Base-by-base conservation (phyloP, 2,113 vertebrate species). In the Scomber scombrus region DNA sequence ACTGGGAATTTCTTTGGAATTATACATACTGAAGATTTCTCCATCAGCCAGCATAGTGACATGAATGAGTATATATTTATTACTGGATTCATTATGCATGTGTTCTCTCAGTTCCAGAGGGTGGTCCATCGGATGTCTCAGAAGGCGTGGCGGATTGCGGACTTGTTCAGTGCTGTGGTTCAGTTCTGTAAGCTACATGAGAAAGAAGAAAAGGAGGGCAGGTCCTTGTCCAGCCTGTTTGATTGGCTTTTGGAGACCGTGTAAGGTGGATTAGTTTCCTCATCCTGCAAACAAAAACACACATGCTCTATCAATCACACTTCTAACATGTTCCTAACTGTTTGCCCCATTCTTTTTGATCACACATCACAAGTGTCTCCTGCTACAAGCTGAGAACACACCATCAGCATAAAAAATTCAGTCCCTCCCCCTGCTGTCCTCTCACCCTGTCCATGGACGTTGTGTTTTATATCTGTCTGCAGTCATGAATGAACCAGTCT, bases 171-270 rank as follows among this genome's bases (percentile, higher is more conserved):
- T 0, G 96, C 97, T 0, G 95, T 99, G 74, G 93, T 97, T 79
- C 96, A 96, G 82, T 99, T 97, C 92, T 98, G 96, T 93, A 96
- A 96, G 80, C 92, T 96, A 40, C 94, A 90, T 2, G 71, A 91
- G 75, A 80, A 92, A 2, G 94, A 96, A 45, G 94, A 97, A 60
- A 84, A 83, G 66, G 93, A 62, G 51, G 94, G 89, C 66, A 91
- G 68, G 2, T 71, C 76, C 31, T 76, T 90, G 10, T 95, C 94
- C 1, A 95, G 97, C 91, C 95, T 99, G 54, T 99, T 99, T 21
- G 98, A 99, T 5, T 99, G 98, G 98, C 96, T 99, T 14, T 88
- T 99, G 9, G 96, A 97, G 78, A 78, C 95, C 61, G 94, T 95
- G 87, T 98, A 96, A 88, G 43, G 45, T 14, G 11, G 60, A 71